Evolutionary conservation across 2,888 invertebrate species (phyloP).

Genomic region (Pollenia angustigena): DNA sequence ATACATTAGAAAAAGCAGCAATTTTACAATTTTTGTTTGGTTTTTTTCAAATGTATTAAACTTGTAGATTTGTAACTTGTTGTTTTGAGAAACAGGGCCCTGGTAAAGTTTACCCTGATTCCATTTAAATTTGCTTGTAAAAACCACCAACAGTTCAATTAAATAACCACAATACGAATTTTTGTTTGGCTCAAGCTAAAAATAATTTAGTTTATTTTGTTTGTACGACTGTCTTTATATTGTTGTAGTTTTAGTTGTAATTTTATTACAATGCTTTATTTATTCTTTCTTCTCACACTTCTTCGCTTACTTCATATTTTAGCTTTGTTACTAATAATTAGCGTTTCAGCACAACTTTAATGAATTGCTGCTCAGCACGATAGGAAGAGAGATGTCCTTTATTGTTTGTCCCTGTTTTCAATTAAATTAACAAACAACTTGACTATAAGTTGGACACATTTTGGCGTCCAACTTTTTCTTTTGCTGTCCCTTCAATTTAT

Average conservation of each 20-base stretch:
- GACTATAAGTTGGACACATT: background rate
- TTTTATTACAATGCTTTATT: conserved; percentile 35
- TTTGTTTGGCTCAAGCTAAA: too few species aligned
- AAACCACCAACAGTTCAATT: too few species aligned
- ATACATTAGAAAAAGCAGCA: too few species aligned
- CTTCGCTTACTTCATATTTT: background rate
- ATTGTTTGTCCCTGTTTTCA: conserved; percentile 27
- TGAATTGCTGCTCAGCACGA: conserved; percentile 48
- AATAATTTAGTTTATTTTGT: too few species aligned
- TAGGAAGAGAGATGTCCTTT: conserved; percentile 2
- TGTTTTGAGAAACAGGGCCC: too few species aligned
- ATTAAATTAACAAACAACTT: background rate
- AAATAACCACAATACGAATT: too few species aligned
- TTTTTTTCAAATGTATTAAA: too few species aligned
- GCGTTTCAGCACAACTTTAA: conserved; percentile 36
- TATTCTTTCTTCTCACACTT: background rate
- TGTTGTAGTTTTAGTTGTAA: conserved; percentile 31
- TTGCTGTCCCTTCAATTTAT: background rate
- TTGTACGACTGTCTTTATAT: conserved; percentile 1
- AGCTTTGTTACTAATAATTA: conserved; percentile 41
- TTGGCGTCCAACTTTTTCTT: background rate
- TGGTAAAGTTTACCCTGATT: too few species aligned
- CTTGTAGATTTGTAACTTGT: too few species aligned
- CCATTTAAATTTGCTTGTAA: too few species aligned
- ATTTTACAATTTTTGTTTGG: too few species aligned